Evolutionary conservation across 1,140 invertebrate species (phyloP), one percentile per base, ranked within the genome.

Genomic region (Nixonia krombeini): DNA sequence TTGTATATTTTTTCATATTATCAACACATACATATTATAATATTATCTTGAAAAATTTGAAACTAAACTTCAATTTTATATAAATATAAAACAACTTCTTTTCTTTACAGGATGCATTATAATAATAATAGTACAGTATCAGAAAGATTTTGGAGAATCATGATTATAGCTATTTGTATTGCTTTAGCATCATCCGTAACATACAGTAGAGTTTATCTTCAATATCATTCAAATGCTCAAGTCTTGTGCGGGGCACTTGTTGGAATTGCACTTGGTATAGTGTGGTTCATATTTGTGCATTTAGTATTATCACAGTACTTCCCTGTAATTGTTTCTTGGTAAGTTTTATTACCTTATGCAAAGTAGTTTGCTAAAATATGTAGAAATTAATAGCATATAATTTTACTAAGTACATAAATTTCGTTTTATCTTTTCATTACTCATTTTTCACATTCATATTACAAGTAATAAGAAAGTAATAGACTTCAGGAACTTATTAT

Each of bases 171-270:
- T 12, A 85, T 85, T 31, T 91, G 90, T 71, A 79, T 92, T 62
- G 74, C 83, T 17, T 72, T 89, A 66, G 88, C 92, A 37, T 58
- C 87, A 41, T 77, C 92, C 65, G 91, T 93, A 21, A 88, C 89
- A 56, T 87, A 90, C 66, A 91, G 88, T 71, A 86, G 91, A 79
- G 90, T 96, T 40, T 97, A 96, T 81, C 85, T 97, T 51, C 89
- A 92, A 69, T 97, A 97, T 80, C 95, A 97, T 81, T 93, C 93
- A 26, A 88, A 88, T 73, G 85, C 87, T 21, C 95, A 97, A 88
- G 94, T 97, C 16, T 61, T 94, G 2, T 91, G 90, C 73, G 94
- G 94, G 49, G 88, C 88, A 17, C 51, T 92, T 40, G 77, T 94
- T 61, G 94, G 94, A 35, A 79, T 88, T 37, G 50, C 91, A 38